Percentiles rank a stretch among this genome's conserved stretches.
These are phyloP conservation scores for Synodontis membranacea DNA, from an alignment of 2,113 vertebrate species.

Conservation along the genomic window DNA sequence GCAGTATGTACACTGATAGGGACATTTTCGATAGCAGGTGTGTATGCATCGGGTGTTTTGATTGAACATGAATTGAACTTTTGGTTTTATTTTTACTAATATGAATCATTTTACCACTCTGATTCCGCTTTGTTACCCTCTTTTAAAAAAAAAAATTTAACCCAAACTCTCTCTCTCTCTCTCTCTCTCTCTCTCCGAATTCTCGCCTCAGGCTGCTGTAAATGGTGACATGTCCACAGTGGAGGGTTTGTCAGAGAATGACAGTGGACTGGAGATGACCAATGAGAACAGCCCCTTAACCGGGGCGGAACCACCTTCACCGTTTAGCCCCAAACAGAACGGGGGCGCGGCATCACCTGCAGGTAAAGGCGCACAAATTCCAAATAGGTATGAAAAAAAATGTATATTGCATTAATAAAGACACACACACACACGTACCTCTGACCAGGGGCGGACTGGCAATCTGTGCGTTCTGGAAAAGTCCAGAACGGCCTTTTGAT, in stretches of 20 bases:
- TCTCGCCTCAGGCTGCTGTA: constrained; percentile 65
- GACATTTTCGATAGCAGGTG: background rate
- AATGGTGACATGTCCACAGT: constrained; percentile 63
- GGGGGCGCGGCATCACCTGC: constrained; percentile 71
- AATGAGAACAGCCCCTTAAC: constrained; percentile 75
- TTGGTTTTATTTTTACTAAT: background rate
- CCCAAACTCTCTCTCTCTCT: background rate
- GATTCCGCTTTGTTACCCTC: background rate
- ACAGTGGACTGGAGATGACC: constrained; percentile 72
- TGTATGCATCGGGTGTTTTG: background rate
- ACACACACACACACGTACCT: no score
- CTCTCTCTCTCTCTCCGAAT: constrained; percentile 53
- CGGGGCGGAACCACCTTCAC: constrained; percentile 72
- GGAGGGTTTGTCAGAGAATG: constrained; percentile 68
- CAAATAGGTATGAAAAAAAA: no score
- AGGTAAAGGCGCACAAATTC: constrained; percentile 63
- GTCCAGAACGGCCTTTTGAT: no score
- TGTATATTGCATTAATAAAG: no score
- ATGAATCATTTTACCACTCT: background rate
- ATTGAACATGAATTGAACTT: background rate
- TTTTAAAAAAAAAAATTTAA: background rate
- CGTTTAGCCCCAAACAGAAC: constrained; percentile 75
- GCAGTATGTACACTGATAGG: background rate
- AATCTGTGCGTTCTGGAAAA: no score
- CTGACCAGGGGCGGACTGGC: no score